These are phyloP conservation scores for Torymus aiolomorphi DNA, from an alignment of 2,888 invertebrate species.

Conservation along the genomic window DNA sequence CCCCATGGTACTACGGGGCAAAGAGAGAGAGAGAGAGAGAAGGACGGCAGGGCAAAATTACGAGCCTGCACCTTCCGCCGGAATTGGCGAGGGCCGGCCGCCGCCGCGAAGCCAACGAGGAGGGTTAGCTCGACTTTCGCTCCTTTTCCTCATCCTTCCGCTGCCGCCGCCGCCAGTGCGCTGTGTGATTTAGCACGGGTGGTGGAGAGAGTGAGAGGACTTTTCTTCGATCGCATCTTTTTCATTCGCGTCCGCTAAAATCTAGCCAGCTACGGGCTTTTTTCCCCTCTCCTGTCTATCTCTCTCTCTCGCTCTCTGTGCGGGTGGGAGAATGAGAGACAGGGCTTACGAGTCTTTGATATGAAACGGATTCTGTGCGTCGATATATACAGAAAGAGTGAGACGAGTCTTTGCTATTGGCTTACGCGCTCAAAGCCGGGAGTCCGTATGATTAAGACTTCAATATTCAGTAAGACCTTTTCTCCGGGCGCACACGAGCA, in stretches of 20 bases:
- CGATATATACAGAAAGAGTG: slow-evolving; percentile 20
- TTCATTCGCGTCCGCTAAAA: slow-evolving; percentile 59
- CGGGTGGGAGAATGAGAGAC: slow-evolving; percentile 32
- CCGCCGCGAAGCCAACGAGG: slow-evolving; percentile 22
- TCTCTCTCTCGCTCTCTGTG: slow-evolving; percentile 31
- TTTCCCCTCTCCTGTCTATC: slow-evolving; percentile 18
- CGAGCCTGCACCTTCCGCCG: slow-evolving; percentile 57
- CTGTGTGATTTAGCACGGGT: slow-evolving; percentile 52
- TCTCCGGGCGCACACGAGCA: slow-evolving; percentile 7
- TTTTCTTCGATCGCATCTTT: slow-evolving; percentile 55
- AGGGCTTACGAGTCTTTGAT: slow-evolving; percentile 55
- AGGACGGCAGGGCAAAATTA: slow-evolving; percentile 47
- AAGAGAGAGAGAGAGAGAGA: neutral
- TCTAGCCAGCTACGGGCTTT: slow-evolving; percentile 62
- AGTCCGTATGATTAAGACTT: slow-evolving; percentile 58
- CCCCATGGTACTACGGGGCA: neutral
- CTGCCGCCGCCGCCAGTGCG: slow-evolving; percentile 1
- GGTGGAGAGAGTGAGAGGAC: neutral
- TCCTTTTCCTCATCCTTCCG: slow-evolving; percentile 28
- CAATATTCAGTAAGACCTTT: slow-evolving; percentile 57
- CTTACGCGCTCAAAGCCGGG: slow-evolving; percentile 44
- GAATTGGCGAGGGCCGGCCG: slow-evolving; percentile 51
- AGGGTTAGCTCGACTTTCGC: slow-evolving; percentile 31
- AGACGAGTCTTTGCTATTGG: slow-evolving; percentile 55
- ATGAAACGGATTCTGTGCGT: slow-evolving; percentile 48